Conservation (phyloP, 2,113 vertebrate genomes). For the Arothron firmamentum region DNA sequence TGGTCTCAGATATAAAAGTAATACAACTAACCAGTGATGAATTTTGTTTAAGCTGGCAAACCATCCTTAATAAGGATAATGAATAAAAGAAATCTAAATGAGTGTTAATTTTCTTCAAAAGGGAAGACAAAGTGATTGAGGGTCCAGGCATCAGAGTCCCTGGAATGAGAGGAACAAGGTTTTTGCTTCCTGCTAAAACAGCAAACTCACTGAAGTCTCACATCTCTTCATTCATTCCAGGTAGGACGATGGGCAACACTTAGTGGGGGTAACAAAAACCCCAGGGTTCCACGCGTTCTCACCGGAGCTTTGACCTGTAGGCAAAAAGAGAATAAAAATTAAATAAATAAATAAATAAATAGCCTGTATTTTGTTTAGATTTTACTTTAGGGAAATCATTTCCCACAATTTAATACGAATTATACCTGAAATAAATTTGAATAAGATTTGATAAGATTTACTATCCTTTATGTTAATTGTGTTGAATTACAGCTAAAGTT, state of each 20-base stretch:
- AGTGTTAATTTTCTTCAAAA: too few species aligned
- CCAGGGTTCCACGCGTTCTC: too few species aligned
- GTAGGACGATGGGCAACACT: constrained; percentile 43
- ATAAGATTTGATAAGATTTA: background rate
- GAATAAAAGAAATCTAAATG: too few species aligned
- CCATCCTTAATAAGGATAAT: too few species aligned
- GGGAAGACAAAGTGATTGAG: background rate
- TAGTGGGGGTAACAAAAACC: constrained; percentile 22
- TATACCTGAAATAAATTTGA: constrained; percentile 8
- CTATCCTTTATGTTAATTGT: background rate
- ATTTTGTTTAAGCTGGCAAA: background rate
- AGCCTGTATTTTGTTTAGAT: background rate
- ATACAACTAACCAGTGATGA: background rate
- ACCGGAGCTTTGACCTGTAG: background rate
- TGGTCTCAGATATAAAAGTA: background rate
- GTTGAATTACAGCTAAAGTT: constrained; percentile 6
- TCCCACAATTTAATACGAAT: constrained; percentile 7
- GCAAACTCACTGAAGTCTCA: constrained; percentile 24
- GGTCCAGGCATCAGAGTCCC: background rate
- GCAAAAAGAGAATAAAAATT: background rate
- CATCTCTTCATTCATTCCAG: constrained; percentile 30
- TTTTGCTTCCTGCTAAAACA: constrained; percentile 27
- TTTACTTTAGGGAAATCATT: background rate
- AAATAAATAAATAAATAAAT: background rate
- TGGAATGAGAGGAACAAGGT: constrained; percentile 20